phyloP scores from a whole-genome alignment of 2,797 vertebrate genomes.

The Gastrophryne carolinensis region DNA sequence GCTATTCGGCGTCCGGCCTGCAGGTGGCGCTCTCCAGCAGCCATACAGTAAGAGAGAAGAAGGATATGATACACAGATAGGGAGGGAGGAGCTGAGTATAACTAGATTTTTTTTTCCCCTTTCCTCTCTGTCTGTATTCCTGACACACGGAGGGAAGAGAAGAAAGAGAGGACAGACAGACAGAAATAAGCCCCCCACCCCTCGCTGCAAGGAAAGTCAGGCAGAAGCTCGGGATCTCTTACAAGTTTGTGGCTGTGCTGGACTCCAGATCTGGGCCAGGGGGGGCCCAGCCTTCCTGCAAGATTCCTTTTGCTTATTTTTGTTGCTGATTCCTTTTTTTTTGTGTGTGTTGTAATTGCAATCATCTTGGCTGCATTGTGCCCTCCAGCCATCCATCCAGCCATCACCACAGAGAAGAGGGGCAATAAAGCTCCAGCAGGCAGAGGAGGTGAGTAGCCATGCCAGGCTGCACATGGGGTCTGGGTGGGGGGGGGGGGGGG shows the following conservation, averaged over 20 bases:
- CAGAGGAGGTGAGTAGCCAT: constrained; percentile 41
- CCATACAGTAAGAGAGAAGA: constrained; percentile 39
- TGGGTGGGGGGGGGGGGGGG: not conserved
- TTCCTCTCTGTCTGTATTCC: constrained; percentile 51
- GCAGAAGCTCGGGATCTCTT: constrained; percentile 13
- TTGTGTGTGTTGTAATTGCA: not conserved
- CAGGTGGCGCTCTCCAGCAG: constrained; percentile 30
- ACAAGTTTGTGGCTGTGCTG: not conserved
- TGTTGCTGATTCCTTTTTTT: not conserved
- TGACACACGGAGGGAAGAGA: constrained; percentile 52
- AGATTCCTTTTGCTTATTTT: constrained; percentile 12
- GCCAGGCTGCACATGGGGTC: constrained; percentile 36
- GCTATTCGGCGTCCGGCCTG: not conserved
- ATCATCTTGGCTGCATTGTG: too few species aligned
- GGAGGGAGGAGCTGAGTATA: constrained; percentile 50
- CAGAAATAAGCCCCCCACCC: constrained; percentile 25
- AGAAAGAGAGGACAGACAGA: constrained; percentile 44
- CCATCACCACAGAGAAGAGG: constrained; percentile 5
- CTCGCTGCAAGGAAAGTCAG: constrained; percentile 17
- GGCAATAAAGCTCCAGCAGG: constrained; percentile 15
- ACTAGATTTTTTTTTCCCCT: constrained; percentile 49
- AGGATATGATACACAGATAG: constrained; percentile 50
- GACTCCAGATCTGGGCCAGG: not conserved
- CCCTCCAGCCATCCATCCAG: too few species aligned
- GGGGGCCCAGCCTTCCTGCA: constrained; percentile 5